phyloP scores from a whole-genome alignment of 2,797 vertebrate species.

The Xiphophorus birchmanni region DNA sequence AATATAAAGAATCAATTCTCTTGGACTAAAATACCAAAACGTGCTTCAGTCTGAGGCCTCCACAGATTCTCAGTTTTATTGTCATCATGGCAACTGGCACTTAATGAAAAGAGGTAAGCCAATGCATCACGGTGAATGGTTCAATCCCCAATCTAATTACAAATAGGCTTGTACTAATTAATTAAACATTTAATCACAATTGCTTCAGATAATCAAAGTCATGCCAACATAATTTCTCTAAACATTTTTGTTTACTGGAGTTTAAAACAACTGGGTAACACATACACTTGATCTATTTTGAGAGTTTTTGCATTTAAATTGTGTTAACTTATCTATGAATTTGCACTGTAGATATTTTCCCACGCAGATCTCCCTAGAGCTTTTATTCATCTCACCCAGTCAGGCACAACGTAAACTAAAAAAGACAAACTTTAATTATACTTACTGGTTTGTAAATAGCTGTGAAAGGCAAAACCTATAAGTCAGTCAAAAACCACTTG shows the following conservation, averaged over 20 bases:
- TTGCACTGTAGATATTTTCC: not conserved
- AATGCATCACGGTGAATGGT: not conserved
- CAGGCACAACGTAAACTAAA: not conserved
- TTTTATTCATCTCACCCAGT: not conserved
- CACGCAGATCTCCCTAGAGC: not conserved
- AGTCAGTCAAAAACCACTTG: not conserved
- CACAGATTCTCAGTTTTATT: not conserved
- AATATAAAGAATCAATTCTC: not conserved
- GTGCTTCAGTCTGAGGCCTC: not conserved
- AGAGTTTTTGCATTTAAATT: not conserved
- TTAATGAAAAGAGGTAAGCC: not conserved
- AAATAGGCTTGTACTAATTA: conserved; percentile 1
- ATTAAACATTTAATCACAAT: not conserved
- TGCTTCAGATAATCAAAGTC: not conserved
- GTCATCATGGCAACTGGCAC: not conserved
- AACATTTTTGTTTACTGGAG: not conserved
- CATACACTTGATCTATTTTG: not conserved
- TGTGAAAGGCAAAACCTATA: not conserved
- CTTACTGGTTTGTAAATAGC: not conserved
- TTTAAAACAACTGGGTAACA: not conserved
- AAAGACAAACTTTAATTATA: not conserved
- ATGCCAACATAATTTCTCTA: not conserved
- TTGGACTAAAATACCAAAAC: not conserved
- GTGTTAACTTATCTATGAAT: not conserved
- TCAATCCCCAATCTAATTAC: not conserved